Evolutionary conservation across 1,140 invertebrate genomes (phyloP).

Genomic region (Magallana ariakensis): DNA sequence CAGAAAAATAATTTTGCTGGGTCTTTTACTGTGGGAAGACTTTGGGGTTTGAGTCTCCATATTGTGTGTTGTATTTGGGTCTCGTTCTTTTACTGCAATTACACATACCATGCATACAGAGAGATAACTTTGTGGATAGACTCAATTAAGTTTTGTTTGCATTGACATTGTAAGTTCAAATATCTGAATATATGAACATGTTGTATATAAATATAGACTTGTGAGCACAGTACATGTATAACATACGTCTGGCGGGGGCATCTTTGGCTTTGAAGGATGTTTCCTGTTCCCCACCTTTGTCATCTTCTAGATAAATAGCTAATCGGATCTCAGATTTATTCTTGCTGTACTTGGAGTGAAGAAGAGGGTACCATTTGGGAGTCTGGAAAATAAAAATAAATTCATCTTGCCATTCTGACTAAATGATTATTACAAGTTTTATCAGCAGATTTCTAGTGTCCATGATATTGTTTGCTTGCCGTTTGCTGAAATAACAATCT

Average conservation of each 20-base stretch:
- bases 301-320: constrained; percentile 79
- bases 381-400: constrained; percentile 66
- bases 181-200: no score
- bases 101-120: background rate
- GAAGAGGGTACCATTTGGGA: constrained; percentile 79
- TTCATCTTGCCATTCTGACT: background rate
- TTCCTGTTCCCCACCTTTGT: constrained; percentile 63
- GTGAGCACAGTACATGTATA: background rate
- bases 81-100: background rate
- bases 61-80: background rate
- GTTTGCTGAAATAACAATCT: no score
- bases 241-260: constrained; percentile 64
- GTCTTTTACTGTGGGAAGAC: no score
- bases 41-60: background rate
- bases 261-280: constrained; percentile 68
- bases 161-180: no score
- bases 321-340: constrained; percentile 79
- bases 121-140: no score
- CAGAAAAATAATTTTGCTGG: no score
- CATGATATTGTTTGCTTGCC: no score
- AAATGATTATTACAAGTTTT: no score
- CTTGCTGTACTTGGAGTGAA: constrained; percentile 80
- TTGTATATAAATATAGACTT: no score
- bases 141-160: no score
- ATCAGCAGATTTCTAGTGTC: no score